These are phyloP conservation scores for Pygoscelis antarcticus DNA, from an alignment of 2,113 vertebrate species.

Conservation along the genomic window DNA sequence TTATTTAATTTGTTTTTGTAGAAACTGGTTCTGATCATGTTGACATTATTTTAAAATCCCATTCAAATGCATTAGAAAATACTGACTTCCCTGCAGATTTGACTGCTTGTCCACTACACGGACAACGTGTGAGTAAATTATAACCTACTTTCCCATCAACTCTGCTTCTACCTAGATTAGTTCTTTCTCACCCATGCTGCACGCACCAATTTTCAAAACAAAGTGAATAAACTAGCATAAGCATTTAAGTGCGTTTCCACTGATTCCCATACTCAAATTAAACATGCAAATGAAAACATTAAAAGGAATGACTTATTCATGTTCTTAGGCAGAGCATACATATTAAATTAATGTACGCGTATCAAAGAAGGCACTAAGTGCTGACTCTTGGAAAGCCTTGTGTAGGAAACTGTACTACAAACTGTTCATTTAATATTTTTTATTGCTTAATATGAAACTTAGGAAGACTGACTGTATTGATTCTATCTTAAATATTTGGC, in stretches of 20 bases:
- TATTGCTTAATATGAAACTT: constrained; percentile 37
- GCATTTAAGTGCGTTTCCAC: constrained; percentile 25
- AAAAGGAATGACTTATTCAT: constrained; percentile 66
- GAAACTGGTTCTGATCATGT: neutral
- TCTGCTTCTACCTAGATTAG: neutral
- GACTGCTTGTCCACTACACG: neutral
- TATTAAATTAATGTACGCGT: constrained; percentile 37
- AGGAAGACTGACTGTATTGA: neutral
- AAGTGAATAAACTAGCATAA: constrained; percentile 46
- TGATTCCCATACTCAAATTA: constrained; percentile 64
- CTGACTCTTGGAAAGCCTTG: constrained; percentile 49
- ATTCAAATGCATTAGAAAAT: neutral
- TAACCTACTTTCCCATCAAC: constrained; percentile 28
- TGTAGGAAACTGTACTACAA: constrained; percentile 21
- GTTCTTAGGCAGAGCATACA: constrained; percentile 56
- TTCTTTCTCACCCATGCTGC: constrained; percentile 16
- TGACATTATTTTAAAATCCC: neutral
- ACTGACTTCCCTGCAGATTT: neutral
- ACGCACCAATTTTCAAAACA: constrained; percentile 11
- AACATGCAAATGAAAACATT: constrained; percentile 64
- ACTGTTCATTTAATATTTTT: constrained; percentile 28
- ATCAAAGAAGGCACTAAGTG: constrained; percentile 55
- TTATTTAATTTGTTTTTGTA: neutral
- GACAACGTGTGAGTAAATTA: neutral
- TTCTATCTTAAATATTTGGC: constrained; percentile 27